Evolutionary conservation across 2,888 invertebrate species (phyloP).

Genomic region (Andricus curvator): DNA sequence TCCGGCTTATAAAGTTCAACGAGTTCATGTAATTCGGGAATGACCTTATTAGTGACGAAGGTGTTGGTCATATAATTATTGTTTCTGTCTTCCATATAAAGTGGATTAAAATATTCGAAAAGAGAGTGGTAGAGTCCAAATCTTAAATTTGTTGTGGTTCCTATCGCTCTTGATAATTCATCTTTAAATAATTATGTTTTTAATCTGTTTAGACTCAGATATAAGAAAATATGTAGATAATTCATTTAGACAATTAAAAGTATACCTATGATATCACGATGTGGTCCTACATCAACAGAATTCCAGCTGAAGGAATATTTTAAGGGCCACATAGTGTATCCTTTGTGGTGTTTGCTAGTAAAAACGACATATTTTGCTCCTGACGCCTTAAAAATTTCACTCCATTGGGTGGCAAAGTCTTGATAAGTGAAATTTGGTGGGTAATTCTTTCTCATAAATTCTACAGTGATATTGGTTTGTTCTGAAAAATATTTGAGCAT

Average conservation of each 20-base stretch:
- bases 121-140: constrained; percentile 93
- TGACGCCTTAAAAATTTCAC: constrained; percentile 87
- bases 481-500: constrained; percentile 61
- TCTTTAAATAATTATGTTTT: not conserved
- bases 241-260: not conserved
- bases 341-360: constrained; percentile 84
- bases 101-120: constrained; percentile 92
- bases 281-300: constrained; percentile 81
- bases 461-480: constrained; percentile 77
- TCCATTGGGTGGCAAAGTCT: constrained; percentile 94
- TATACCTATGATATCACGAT: constrained; percentile 84
- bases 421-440: constrained; percentile 92
- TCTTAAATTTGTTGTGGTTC: constrained; percentile 81
- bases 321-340: constrained; percentile 83
- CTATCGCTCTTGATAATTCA: constrained; percentile 81
- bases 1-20: constrained; percentile 85
- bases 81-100: constrained; percentile 86
- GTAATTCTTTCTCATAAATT: constrained; percentile 91
- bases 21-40: constrained; percentile 90
- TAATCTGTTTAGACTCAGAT: not conserved
- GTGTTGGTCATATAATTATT: constrained; percentile 82
- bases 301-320: constrained; percentile 85
- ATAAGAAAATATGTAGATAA: constrained; percentile 8
- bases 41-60: constrained; percentile 86
- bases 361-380: constrained; percentile 90